phyloP scores from a whole-genome alignment of 2,888 invertebrate species.

The Drosophila anomelani region DNA sequence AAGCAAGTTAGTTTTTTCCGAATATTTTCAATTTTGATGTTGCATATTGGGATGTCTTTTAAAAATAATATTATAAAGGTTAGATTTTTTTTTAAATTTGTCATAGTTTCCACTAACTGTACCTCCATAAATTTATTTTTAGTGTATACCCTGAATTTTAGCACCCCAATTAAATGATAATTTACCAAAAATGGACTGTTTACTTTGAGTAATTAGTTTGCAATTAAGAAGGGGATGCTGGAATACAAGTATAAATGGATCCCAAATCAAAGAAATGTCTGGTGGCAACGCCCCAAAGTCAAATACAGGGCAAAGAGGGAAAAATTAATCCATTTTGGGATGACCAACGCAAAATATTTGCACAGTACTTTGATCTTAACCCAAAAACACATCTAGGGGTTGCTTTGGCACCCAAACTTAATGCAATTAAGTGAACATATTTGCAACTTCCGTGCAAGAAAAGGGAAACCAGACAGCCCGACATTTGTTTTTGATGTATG shows the following conservation, averaged over 20 bases:
- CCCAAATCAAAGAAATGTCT: conserved; percentile 71
- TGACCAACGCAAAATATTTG: conserved; percentile 63
- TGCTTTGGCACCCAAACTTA: conserved; percentile 52
- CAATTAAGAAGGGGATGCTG: conserved; percentile 64
- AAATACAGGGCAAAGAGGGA: conserved; percentile 34
- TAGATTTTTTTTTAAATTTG: too few relatives aligned
- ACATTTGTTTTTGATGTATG: conserved; percentile 67
- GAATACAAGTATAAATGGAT: conserved; percentile 61
- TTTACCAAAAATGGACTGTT: conserved; percentile 44
- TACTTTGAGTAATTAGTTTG: conserved; percentile 70
- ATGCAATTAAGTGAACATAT: conserved; percentile 81
- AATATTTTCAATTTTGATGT: neutral
- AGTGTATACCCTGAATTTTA: conserved; percentile 50
- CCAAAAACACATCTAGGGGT: conserved; percentile 48
- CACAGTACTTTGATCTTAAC: conserved; percentile 73
- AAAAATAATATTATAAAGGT: too few relatives aligned
- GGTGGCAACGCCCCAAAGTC: conserved; percentile 46
- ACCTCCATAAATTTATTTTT: neutral
- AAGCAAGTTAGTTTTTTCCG: neutral
- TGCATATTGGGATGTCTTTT: neutral
- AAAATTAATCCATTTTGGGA: conserved; percentile 46
- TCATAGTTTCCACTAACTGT: neutral
- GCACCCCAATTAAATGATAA: conserved; percentile 47
- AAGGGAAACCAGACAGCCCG: conserved; percentile 30
- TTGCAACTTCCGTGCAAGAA: conserved; percentile 68